Evolutionary conservation across 2,888 invertebrate species (phyloP).

Genomic region (Pheosia gnoma): DNA sequence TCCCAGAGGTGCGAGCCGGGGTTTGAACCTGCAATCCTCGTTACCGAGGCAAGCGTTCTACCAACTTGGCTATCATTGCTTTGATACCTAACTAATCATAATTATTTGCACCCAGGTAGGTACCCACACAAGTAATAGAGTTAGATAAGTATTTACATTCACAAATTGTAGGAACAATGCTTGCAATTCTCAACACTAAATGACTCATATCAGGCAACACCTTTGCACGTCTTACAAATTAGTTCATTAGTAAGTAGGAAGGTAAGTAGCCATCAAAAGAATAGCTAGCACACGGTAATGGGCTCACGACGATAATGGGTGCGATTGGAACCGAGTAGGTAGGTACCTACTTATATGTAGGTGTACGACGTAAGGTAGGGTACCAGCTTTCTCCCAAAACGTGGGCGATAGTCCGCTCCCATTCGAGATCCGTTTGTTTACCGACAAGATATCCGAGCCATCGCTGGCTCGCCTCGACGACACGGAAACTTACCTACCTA

Average conservation of each 20-base stretch:
- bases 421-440: slow-evolving; percentile 61
- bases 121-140: background rate
- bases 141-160: too few relatives aligned
- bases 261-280: slow-evolving; percentile 10
- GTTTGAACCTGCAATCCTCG: too few relatives aligned
- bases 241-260: slow-evolving; percentile 20
- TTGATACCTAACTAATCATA: too few relatives aligned
- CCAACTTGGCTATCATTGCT: too few relatives aligned
- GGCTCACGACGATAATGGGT: slow-evolving; percentile 26
- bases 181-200: background rate
- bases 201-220: slow-evolving; percentile 15
- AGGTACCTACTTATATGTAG: slow-evolving; percentile 31
- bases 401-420: slow-evolving; percentile 70
- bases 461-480: slow-evolving; percentile 9
- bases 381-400: slow-evolving; percentile 69
- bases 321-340: slow-evolving; percentile 14
- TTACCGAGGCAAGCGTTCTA: too few relatives aligned
- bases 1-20: too few relatives aligned
- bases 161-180: background rate
- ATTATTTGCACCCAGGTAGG: too few relatives aligned
- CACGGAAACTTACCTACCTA: slow-evolving; percentile 44
- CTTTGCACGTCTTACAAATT: slow-evolving; percentile 11
- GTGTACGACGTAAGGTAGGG: slow-evolving; percentile 32
- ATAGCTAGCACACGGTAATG: slow-evolving; percentile 22
- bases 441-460: slow-evolving; percentile 40